Percentiles rank a stretch among this genome's conserved stretches.
Evolutionary conservation across 2,888 invertebrate genomes (phyloP).

Genomic region (Campoletis raptor): DNA sequence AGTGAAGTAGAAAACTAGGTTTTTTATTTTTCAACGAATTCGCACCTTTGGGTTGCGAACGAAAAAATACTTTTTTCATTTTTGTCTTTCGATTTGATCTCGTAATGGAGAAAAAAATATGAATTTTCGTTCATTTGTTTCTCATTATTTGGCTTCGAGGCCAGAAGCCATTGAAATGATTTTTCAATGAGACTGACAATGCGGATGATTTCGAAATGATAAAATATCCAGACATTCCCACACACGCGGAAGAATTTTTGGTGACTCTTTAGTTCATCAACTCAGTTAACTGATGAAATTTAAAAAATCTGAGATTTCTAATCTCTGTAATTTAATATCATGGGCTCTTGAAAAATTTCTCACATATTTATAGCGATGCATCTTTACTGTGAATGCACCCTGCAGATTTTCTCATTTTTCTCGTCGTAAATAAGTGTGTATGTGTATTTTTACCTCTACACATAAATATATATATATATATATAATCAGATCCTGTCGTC

Average conservation of each 20-base stretch:
- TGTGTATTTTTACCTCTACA: not conserved
- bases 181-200: not conserved
- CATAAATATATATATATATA: not conserved
- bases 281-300: too few species aligned
- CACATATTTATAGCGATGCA: not conserved
- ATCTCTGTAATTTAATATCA: not conserved
- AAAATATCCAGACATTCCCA: not conserved
- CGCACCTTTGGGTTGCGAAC: too few species aligned
- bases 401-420: conserved; percentile 52
- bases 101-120: too few species aligned
- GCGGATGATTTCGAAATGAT: not conserved
- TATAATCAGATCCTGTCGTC: conserved; percentile 55
- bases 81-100: too few species aligned
- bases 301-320: too few species aligned
- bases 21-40: too few species aligned
- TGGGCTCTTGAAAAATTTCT: not conserved
- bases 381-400: conserved; percentile 45
- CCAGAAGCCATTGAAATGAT: not conserved
- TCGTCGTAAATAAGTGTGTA: conserved; percentile 24
- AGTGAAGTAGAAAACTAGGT: too few species aligned
- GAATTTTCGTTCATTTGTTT: too few species aligned
- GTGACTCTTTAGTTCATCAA: too few species aligned
- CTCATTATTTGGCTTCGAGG: not conserved
- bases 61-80: too few species aligned
- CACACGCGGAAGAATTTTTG: too few species aligned